Base-by-base conservation (phyloP, 2,113 vertebrate genomes). In the Baryphthengus martii region DNA sequence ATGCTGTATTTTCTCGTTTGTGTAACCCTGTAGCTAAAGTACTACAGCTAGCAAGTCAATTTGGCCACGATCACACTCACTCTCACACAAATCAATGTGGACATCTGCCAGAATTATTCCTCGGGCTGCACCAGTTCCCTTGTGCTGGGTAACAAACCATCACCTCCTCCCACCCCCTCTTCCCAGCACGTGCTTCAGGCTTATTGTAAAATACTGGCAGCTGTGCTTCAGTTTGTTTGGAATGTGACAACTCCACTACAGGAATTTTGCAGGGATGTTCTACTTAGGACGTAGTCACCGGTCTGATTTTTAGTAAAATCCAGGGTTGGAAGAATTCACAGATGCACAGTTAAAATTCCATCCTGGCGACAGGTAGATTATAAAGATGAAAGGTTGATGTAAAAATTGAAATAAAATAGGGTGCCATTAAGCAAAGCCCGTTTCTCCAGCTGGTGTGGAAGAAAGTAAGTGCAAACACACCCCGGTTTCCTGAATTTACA, bases 1-100 rank as follows among this genome's bases (percentile, higher is more conserved):
- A 17, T 23, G 14, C 26, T 53, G n/a, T 33, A 17, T 18, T 40
- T 21, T n/a, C 55, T 56, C 33, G 2, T 13, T 23, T 53, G 61
- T 28, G n/a, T 29, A 49, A 75, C 6, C 18, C 74, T 17, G n/a
- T 6, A 19, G 28, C 62, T 45, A 9, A 33, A 35, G 53, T 29
- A 58, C 31, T 3, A 26, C 62, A 42, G 4, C 28, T 6, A 16
- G 11, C 33, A n/a, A 55, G 78, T 77, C 78, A 71, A 4, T 17
- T 0, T 49, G 63, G 70, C 39, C 49, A 40, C 0, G 2, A 24
- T 5, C 13, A 2, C 3, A 0, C 29, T 14, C 47, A 4, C 31
- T 10, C 8, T 13, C 72, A 37, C 53, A 14, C 45, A 78, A 28
- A 93, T 72, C 53, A 11, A 26, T 1, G 13, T 17, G 42, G 63